A percentile compares a stretch with the other conserved stretches of the same genome.
These are phyloP conservation scores for Andinoacara biseriatus DNA, from an alignment of 2,113 vertebrate genomes.

Conservation along the genomic window DNA sequence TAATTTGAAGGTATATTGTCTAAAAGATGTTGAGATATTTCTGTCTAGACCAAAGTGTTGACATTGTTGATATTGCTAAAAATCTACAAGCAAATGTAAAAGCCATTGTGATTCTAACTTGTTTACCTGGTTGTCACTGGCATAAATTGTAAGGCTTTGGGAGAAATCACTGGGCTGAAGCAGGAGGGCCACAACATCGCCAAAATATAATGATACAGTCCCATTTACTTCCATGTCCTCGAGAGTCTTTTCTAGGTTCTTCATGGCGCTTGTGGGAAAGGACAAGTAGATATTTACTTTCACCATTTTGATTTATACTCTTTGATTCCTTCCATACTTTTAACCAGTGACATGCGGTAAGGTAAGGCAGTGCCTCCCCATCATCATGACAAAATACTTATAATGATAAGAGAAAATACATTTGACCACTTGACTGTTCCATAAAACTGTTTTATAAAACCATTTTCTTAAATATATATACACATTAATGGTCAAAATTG, in stretches of 20 bases:
- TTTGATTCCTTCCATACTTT: not conserved
- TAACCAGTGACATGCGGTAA: not conserved
- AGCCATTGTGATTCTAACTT: not conserved
- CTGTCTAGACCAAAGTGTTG: not conserved
- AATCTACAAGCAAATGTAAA: not conserved
- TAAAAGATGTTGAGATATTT: not conserved
- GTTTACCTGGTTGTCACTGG: not conserved
- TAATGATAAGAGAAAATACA: too few species aligned
- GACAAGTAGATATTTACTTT: not conserved
- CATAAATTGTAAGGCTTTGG: not conserved
- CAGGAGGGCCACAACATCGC: not conserved
- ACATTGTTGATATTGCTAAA: not conserved
- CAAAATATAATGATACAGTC: not conserved
- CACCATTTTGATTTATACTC: not conserved
- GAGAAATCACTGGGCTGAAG: not conserved
- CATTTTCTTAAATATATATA: too few species aligned
- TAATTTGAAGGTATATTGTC: not conserved
- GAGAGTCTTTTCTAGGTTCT: fast-evolving
- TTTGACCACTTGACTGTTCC: too few species aligned
- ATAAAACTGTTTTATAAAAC: too few species aligned
- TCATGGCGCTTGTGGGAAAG: not conserved
- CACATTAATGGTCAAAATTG: too few species aligned
- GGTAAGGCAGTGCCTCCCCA: too few species aligned
- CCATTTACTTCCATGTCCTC: not conserved
- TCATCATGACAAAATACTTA: too few species aligned